Evolutionary conservation across 2,113 vertebrate genomes (phyloP).

Genomic region (Turdus rufiventris): DNA sequence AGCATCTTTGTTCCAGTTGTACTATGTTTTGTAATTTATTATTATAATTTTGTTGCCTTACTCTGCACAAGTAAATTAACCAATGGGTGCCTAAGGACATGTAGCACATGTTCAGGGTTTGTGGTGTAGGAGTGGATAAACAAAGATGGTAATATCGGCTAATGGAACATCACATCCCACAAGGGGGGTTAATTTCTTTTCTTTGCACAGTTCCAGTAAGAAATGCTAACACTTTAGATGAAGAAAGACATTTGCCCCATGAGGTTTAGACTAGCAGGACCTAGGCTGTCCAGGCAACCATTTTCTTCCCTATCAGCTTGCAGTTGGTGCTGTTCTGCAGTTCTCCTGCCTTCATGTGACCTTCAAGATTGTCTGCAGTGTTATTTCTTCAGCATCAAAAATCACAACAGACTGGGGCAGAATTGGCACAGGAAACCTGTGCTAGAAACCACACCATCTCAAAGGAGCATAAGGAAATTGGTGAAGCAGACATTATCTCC

Average conservation of each 20-base stretch:
- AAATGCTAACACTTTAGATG: slow-evolving; percentile 46
- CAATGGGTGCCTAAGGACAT: slow-evolving; percentile 73
- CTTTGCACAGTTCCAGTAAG: slow-evolving; percentile 47
- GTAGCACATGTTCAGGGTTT: slow-evolving; percentile 72
- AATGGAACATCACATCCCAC: slow-evolving; percentile 57
- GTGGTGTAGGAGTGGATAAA: slow-evolving; percentile 65
- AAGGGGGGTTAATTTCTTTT: slow-evolving; percentile 51
- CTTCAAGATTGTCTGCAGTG: slow-evolving; percentile 42
- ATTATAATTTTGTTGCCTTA: slow-evolving; percentile 59
- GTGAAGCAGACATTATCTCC: neutral
- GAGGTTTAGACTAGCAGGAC: slow-evolving; percentile 38
- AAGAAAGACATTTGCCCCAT: slow-evolving; percentile 2
- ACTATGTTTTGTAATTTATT: slow-evolving; percentile 49
- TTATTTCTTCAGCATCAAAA: slow-evolving; percentile 44
- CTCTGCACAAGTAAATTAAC: slow-evolving; percentile 75
- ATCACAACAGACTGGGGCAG: neutral
- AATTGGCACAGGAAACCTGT: neutral
- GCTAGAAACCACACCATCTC: neutral
- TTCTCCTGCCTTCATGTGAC: slow-evolving; percentile 49
- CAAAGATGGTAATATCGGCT: slow-evolving; percentile 61
- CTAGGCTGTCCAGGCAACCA: slow-evolving; percentile 16
- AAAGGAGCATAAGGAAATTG: neutral
- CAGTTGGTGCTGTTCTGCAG: slow-evolving; percentile 12
- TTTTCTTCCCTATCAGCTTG: slow-evolving; percentile 57
- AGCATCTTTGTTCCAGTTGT: slow-evolving; percentile 35